These are phyloP conservation scores for Chlamydotis undulata DNA, from an alignment of 2,113 vertebrate species.

Conservation along the genomic window DNA sequence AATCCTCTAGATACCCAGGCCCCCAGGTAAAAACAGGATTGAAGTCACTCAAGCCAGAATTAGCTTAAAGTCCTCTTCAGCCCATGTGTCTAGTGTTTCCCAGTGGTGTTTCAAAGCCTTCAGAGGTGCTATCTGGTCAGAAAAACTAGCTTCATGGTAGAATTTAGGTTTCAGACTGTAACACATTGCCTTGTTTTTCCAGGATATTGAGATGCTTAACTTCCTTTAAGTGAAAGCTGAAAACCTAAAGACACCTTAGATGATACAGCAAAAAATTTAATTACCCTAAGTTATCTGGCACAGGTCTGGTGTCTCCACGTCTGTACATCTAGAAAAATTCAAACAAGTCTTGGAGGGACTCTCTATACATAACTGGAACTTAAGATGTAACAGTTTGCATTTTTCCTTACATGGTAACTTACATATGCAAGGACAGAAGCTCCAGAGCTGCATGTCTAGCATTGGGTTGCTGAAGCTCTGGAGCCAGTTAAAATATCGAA, in stretches of 20 bases:
- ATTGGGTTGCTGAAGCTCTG: background rate
- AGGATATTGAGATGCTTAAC: background rate
- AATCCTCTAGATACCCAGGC: background rate
- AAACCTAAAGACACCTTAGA: background rate
- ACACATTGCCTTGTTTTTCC: background rate
- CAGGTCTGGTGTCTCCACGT: background rate
- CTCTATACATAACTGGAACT: background rate
- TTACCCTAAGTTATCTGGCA: background rate
- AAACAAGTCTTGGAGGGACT: background rate
- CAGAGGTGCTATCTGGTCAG: background rate
- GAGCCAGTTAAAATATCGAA: background rate
- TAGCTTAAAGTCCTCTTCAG: background rate
- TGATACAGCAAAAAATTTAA: background rate
- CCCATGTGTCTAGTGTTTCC: background rate
- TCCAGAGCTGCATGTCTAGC: background rate
- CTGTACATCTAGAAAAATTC: background rate
- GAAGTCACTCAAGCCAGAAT: background rate
- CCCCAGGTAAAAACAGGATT: background rate
- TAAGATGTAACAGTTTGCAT: background rate
- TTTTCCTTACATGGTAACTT: background rate
- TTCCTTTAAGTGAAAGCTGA: background rate
- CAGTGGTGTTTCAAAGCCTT: background rate
- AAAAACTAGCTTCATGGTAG: background rate
- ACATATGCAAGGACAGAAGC: background rate
- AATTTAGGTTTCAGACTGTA: background rate